Conservation (phyloP, 2,797 vertebrate genomes). For the Anisognathus igniventris region DNA sequence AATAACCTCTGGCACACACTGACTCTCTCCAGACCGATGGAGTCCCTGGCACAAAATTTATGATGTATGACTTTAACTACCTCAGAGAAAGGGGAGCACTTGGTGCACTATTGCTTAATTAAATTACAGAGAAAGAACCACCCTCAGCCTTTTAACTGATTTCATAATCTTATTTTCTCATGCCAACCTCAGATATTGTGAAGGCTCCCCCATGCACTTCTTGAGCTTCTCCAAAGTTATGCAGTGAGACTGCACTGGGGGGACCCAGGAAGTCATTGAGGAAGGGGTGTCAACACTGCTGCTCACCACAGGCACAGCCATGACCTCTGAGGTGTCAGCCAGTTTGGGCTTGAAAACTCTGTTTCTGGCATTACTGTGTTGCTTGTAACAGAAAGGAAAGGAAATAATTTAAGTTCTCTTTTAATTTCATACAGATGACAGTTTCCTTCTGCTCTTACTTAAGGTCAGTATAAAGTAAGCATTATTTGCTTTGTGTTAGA, state of each 20-base stretch:
- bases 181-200: background rate
- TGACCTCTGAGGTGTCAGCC: background rate
- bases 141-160: background rate
- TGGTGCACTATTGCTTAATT: background rate
- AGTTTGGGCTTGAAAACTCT: background rate
- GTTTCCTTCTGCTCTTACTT: background rate
- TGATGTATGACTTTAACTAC: background rate
- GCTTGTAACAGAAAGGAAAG: background rate
- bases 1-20: background rate
- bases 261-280: background rate
- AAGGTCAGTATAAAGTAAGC: background rate
- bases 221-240: background rate
- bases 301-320: background rate
- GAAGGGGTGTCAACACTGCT: background rate
- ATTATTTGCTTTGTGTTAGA: background rate
- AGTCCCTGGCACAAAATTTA: background rate
- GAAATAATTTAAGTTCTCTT: background rate
- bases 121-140: background rate
- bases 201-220: background rate
- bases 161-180: background rate
- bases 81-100: background rate
- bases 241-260: accelerated
- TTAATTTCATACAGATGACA: background rate
- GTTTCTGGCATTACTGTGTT: background rate
- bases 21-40: background rate